Evolutionary conservation across 2,113 vertebrate genomes (phyloP).

Genomic region (Lepisosteus oculatus): DNA sequence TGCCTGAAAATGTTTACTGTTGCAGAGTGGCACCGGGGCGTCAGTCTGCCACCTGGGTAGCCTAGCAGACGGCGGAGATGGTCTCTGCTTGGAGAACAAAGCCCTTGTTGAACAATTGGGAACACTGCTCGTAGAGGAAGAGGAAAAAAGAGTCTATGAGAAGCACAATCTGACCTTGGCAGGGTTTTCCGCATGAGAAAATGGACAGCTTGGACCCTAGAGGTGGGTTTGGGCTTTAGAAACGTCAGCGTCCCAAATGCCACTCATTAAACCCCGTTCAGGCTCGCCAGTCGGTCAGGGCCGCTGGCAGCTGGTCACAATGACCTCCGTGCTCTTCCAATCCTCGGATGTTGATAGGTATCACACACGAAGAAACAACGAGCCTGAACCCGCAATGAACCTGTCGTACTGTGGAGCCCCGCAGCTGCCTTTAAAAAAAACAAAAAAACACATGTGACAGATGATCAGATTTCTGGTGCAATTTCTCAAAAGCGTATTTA

Average conservation of each 20-base stretch:
- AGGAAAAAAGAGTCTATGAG: constrained; percentile 32
- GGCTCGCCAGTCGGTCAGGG: background rate
- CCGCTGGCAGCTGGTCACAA: background rate
- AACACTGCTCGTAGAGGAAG: constrained; percentile 23
- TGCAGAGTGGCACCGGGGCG: constrained; percentile 6
- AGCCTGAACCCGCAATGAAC: no score
- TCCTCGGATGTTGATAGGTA: constrained; percentile 8
- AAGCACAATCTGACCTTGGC: constrained; percentile 39
- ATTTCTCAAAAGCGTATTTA: no score
- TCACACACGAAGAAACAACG: background rate
- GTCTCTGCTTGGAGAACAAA: constrained; percentile 33
- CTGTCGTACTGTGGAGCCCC: no score
- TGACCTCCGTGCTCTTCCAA: background rate
- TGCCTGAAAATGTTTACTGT: background rate
- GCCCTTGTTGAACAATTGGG: constrained; percentile 31
- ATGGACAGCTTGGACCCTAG: constrained; percentile 4
- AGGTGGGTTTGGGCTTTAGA: background rate
- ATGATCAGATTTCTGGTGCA: no score
- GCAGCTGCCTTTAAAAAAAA: no score
- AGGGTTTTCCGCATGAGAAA: constrained; percentile 30
- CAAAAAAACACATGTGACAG: no score
- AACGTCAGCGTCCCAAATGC: background rate
- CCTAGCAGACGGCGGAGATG: constrained; percentile 18
- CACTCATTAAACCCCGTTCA: background rate
- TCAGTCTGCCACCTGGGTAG: constrained; percentile 26